A percentile compares a stretch with the other conserved stretches of the same genome.
Conservation (phyloP, 1,140 invertebrate species). For the Arion vulgaris region DNA sequence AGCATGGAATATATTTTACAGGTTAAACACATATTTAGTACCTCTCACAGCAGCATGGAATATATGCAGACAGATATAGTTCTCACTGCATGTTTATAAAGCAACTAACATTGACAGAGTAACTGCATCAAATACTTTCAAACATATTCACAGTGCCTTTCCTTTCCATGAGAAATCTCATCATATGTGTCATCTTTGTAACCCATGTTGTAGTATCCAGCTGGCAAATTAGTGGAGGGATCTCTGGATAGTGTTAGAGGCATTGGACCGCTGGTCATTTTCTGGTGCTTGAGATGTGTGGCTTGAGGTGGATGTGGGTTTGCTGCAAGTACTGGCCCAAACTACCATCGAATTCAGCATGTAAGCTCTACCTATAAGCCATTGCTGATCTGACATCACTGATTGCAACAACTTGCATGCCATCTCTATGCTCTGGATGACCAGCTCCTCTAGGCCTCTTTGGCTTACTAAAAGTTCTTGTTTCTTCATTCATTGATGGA, state of each 20-base stretch:
- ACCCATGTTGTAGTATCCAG: constrained; percentile 13
- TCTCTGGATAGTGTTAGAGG: background rate
- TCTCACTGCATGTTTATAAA: no score
- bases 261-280: constrained; percentile 15
- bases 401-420: constrained; percentile 30
- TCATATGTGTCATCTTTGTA: constrained; percentile 14
- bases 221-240: no score
- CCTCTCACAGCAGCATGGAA: no score
- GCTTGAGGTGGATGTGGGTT: background rate
- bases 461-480: background rate
- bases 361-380: background rate
- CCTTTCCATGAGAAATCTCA: background rate
- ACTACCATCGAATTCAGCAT: background rate
- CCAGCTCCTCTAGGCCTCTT: background rate
- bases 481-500: constrained; percentile 11
- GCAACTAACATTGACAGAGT: no score
- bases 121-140: no score
- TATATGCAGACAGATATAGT: no score
- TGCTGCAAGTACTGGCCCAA: background rate
- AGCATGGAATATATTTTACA: no score
- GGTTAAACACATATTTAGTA: no score
- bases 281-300: background rate
- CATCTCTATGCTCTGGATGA: background rate
- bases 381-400: constrained; percentile 17
- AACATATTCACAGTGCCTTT: background rate